Evolutionary conservation across 2,888 invertebrate species (phyloP).

Genomic region (Netelia fuscicornis): DNA sequence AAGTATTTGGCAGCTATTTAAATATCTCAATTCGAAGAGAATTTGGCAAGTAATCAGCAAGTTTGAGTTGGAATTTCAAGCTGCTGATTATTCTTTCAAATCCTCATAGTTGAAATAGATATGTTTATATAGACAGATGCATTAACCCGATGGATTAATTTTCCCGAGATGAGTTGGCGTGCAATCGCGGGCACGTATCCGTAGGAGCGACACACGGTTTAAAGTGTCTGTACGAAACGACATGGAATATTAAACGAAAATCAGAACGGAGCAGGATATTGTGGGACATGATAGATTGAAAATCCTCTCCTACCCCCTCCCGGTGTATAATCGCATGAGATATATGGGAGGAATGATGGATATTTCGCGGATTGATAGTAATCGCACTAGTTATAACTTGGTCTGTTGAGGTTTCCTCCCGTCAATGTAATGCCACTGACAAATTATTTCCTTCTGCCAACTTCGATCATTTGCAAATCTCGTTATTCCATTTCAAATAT

Average conservation of each 20-base stretch:
- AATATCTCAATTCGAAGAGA: no score
- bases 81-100: no score
- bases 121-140: no score
- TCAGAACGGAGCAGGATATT: conserved; percentile 5
- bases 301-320: neutral
- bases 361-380: neutral
- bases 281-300: conserved; percentile 12
- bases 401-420: neutral
- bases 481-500: conserved; percentile 20
- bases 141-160: no score
- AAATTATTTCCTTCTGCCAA: conserved; percentile 25
- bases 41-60: no score
- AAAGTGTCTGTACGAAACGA: neutral
- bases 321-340: conserved; percentile 11
- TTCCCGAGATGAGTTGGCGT: no score
- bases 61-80: no score
- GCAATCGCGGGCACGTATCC: no score
- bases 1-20: no score
- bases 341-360: conserved; percentile 12
- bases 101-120: no score
- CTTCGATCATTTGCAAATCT: conserved; percentile 16
- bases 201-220: neutral
- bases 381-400: neutral
- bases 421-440: conserved; percentile 12
- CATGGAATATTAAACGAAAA: conserved; percentile 13